A percentile compares a stretch with the other conserved stretches of the same genome.
Evolutionary conservation across 2,888 invertebrate species (phyloP).

Genomic region (Lithophane semibrunnea): DNA sequence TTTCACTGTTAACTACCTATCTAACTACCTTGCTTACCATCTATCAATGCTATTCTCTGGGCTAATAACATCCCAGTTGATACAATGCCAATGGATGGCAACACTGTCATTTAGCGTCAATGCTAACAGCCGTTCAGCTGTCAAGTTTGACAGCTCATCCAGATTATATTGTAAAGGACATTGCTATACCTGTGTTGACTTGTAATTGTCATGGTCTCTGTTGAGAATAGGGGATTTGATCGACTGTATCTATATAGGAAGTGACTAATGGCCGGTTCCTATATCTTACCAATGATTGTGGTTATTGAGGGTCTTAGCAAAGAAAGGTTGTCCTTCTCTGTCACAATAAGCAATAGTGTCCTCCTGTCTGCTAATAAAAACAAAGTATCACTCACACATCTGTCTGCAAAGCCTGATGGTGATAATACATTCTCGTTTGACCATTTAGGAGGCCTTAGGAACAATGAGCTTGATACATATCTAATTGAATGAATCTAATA

Average conservation of each 20-base stretch:
- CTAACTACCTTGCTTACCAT: background rate
- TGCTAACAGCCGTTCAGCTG: constrained; percentile 20
- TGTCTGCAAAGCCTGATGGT: background rate
- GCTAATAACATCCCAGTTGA: constrained; percentile 5
- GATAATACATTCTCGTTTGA: background rate
- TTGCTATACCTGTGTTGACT: background rate
- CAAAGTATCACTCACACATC: background rate
- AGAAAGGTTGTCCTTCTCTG: background rate
- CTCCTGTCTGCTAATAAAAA: background rate
- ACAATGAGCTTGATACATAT: background rate
- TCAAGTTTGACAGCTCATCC: constrained; percentile 44
- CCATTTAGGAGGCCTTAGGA: background rate
- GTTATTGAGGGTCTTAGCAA: background rate
- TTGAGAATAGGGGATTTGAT: background rate
- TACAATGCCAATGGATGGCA: constrained; percentile 16
- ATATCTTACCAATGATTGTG: background rate
- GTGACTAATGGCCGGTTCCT: background rate
- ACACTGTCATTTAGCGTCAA: constrained; percentile 32
- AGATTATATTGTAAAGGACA: constrained; percentile 21
- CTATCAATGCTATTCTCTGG: constrained; percentile 1
- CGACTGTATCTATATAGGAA: background rate
- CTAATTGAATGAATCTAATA: background rate
- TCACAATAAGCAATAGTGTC: background rate
- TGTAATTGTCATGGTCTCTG: constrained; percentile 25
- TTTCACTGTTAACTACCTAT: background rate